Evolutionary conservation across 2,888 invertebrate species (phyloP), one percentile per base, ranked within the genome.

Genomic region (Aleiodes alternator): DNA sequence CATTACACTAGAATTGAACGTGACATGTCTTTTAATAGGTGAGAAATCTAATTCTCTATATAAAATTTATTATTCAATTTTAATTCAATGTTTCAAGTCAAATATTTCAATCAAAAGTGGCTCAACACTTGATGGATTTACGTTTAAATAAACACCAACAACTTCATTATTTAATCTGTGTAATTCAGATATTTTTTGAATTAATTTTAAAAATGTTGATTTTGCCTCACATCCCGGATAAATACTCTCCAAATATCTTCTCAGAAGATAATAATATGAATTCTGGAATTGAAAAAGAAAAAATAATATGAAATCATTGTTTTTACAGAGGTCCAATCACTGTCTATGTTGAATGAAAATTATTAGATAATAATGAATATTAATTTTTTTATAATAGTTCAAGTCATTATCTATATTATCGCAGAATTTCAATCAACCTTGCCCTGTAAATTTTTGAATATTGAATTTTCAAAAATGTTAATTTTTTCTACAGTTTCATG

Each of bases 51-150:
- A 29, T 50, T 55, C 29, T 12, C 9, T 14, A 12, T 16, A 38
- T 66, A 66, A 72, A 64, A 23, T 43, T 55, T 38, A 53, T 74
- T 66, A 9, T 64, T 31, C 6, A 38, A 38, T 38, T 38, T 8
- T 38, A 38, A 16, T 78, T 85, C 81, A 89, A 79, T 87, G 94
- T 86, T 97, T 97, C 78, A 98, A 92, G 91, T 98, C 98, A 85
- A 98, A 97, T 86, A 98, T 97, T 92, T 98, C 98, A 88, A 98
- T 95, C 61, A 98, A 91, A 51, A 98, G 91, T 0, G 98, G 98
- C 85, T 98, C 98, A 59, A 98, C 96, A 86, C 95, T 94, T 76
- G 94, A 92, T 43, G 98, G 97, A 91, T 98, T 97, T 0, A 97
- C 96, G 90, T 98, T 96, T 34, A 98, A 92, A 89, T 97, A 96